Evolutionary conservation across 2,113 vertebrate species (phyloP).

Genomic region (Ciconia stormi): DNA sequence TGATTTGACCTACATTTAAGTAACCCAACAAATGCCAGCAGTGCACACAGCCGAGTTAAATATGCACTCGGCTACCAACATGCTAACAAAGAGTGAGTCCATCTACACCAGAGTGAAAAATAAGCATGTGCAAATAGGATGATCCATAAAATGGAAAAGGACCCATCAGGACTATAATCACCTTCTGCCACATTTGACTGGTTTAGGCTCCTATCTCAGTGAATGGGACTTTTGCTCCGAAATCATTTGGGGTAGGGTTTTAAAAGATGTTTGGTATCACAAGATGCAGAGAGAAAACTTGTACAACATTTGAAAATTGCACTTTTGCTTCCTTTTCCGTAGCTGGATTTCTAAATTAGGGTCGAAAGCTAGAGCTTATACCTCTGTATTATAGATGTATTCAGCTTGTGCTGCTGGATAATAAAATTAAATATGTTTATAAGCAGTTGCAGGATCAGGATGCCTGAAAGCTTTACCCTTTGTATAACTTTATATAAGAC

Average conservation of each 20-base stretch:
- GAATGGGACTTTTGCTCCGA: background rate
- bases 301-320: rapidly evolving
- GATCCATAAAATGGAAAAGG: background rate
- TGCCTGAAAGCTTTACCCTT: background rate
- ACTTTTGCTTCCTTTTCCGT: background rate
- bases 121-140: background rate
- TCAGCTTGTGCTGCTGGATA: background rate
- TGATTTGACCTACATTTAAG: background rate
- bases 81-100: background rate
- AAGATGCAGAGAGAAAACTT: background rate
- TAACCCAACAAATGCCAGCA: background rate
- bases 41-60: background rate
- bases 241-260: background rate
- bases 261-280: background rate
- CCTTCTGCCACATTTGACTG: background rate
- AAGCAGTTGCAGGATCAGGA: background rate
- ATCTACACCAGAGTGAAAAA: background rate
- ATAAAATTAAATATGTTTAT: background rate
- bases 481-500: background rate
- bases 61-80: rapidly evolving
- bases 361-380: background rate
- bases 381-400: background rate
- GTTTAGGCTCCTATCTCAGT: background rate
- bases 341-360: background rate
- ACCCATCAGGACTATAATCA: background rate